Evolutionary conservation across 2,888 invertebrate genomes (phyloP).

Genomic region (Rhagonycha lutea): DNA sequence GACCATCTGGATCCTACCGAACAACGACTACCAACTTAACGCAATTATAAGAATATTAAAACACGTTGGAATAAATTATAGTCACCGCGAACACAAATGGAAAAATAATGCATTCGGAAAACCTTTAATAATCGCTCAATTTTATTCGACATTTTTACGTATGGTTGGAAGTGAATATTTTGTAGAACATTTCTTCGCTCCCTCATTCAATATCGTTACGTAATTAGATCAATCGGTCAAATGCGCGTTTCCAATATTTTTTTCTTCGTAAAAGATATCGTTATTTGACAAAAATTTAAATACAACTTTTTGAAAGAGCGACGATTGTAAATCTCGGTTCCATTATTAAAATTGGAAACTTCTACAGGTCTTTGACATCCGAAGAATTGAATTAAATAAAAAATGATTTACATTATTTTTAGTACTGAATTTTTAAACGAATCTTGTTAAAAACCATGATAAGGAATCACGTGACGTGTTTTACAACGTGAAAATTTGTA

Average conservation of each 20-base stretch:
- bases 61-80: background rate
- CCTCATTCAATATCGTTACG: background rate
- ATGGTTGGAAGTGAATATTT: constrained; percentile 12
- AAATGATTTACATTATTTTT: background rate
- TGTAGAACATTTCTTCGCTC: constrained; percentile 8
- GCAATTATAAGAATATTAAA: background rate
- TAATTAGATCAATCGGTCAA: constrained; percentile 41
- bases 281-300: constrained; percentile 26
- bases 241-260: constrained; percentile 31
- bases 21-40: background rate
- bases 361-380: background rate
- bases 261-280: constrained; percentile 21
- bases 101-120: background rate
- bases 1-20: constrained; percentile 2
- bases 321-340: background rate
- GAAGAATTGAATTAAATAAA: background rate
- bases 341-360: background rate
- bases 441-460: background rate
- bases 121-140: background rate
- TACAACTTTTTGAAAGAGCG: background rate
- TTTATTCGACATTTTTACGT: background rate
- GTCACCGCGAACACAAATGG: background rate
- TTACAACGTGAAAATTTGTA: background rate
- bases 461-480: background rate
- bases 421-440: background rate